A percentile compares a stretch with the other conserved stretches of the same genome.
Evolutionary conservation across 1,140 invertebrate species (phyloP).

Genomic region (Drosophila kepulauana): DNA sequence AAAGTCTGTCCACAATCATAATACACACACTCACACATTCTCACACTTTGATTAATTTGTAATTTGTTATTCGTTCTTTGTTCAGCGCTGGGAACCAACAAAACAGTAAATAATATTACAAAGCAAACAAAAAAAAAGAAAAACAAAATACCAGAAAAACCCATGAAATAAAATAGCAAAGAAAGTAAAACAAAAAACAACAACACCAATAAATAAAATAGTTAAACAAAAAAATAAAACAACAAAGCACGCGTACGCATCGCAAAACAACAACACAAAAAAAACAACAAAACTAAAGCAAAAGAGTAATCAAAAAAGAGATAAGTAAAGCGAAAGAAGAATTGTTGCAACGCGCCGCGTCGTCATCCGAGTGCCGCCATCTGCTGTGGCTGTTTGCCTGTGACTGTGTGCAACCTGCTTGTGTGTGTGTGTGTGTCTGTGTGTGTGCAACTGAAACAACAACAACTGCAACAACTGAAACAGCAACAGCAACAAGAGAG

Average conservation of each 20-base stretch:
- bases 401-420: conserved; percentile 50
- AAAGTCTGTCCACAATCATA: not conserved
- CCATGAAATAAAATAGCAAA: conserved; percentile 15
- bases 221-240: conserved; percentile 34
- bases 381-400: conserved; percentile 57
- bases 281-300: conserved; percentile 28
- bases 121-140: not conserved
- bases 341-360: conserved; percentile 45
- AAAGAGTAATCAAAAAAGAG: conserved; percentile 21
- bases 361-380: conserved; percentile 36
- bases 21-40: conserved; percentile 7
- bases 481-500: conserved; percentile 44
- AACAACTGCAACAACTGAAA: conserved; percentile 10
- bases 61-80: conserved; percentile 24
- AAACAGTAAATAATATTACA: conserved; percentile 16
- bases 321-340: conserved; percentile 13
- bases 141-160: conserved; percentile 9
- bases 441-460: conserved; percentile 46
- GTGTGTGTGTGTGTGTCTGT: not conserved
- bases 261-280: conserved; percentile 29
- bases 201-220: conserved; percentile 13
- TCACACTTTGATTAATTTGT: not conserved
- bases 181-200: conserved; percentile 5
- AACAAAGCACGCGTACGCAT: conserved; percentile 48
- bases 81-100: conserved; percentile 47